Evolutionary conservation across 2,888 invertebrate genomes (phyloP), one percentile per base, ranked within the genome.

Genomic region (Drosophila neotestacea): DNA sequence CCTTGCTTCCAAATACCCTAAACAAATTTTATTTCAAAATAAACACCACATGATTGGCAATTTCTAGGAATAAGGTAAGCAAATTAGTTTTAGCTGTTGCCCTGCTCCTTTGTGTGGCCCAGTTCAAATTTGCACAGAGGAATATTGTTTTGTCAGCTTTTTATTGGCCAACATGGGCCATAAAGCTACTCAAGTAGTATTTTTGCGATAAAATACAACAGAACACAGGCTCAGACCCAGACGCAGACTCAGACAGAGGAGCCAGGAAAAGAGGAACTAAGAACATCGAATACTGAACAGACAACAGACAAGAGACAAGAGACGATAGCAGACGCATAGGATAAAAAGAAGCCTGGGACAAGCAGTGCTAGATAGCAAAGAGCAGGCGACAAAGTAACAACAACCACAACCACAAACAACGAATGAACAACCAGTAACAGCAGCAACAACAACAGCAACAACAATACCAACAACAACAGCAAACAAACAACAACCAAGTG

Each of bases 91-190:
- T 41, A 54, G 27, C 22, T 46, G 22, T 59, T 44, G 58, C 22
- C n/a, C 32, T 7, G 68, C 88, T 80, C 61, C 63, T 80, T 67
- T 74, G 81, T 22, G 81, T 85, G 83, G 81, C 89, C 85, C 60
- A 62, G 72, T 50, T 64, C 41, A 73, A 85, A 85, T 79, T 85
- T 83, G 89, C 76, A 64, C 76, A 70, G 62, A 70, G 66, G 78
- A 84, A 90, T 89, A 89, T 90, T 89, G 90, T 89, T 89, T 89
- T 89, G 88, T 89, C 88, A 89, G 90, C 79, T 90, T 89, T 90
- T 89, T 89, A 90, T 90, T 89, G 90, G 81, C 80, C 78, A 73
- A 90, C 88, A 89, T 90, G 85, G 78, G 81, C 83, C 85, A 87
- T 83, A 87, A 84, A 85, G 88, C 88, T 89, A 89, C 88, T 89